These are phyloP conservation scores for Epizoanthus rinbou DNA, from an alignment of 92 coral and sea anemone species.

Conservation along the genomic window DNA sequence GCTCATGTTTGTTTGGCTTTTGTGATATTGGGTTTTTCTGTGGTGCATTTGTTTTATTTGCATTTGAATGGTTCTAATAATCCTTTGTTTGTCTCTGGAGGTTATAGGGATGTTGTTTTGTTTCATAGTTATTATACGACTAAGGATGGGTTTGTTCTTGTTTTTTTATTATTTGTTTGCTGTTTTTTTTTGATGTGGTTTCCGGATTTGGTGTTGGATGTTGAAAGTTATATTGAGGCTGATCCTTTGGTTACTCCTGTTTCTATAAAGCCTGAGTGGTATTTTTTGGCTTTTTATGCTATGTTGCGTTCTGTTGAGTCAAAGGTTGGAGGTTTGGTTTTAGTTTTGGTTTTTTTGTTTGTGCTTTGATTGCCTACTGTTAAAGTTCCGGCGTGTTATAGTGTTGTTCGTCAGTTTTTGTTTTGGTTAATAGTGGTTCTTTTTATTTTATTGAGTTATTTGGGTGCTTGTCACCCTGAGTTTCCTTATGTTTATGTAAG, in stretches of 20 bases:
- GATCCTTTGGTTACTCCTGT: not conserved
- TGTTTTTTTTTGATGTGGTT: not conserved
- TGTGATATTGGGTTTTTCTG: not conserved
- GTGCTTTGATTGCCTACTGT: not conserved
- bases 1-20: conserved; percentile 9
- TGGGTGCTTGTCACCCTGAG: conserved; percentile 7
- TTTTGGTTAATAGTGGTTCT: not conserved
- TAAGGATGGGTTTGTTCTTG: not conserved
- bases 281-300: conserved; percentile 5
- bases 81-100: not conserved
- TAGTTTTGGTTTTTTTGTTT: not conserved
- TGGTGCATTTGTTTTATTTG: not conserved
- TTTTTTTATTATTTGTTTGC: not conserved
- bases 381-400: not conserved
- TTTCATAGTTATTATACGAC: not conserved
- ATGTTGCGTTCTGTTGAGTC: not conserved
- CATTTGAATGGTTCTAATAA: not conserved
- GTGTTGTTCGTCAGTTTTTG: not conserved
- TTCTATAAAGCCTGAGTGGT: too few relatives aligned
- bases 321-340: not conserved
- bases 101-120: not conserved
- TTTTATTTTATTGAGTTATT: not conserved
- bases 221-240: not conserved
- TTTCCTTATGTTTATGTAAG: not conserved
- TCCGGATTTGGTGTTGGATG: not conserved